Percentiles rank a stretch among this genome's conserved stretches.
Evolutionary conservation across 2,113 vertebrate species (phyloP).

Genomic region (Oreochromis tanganicae): DNA sequence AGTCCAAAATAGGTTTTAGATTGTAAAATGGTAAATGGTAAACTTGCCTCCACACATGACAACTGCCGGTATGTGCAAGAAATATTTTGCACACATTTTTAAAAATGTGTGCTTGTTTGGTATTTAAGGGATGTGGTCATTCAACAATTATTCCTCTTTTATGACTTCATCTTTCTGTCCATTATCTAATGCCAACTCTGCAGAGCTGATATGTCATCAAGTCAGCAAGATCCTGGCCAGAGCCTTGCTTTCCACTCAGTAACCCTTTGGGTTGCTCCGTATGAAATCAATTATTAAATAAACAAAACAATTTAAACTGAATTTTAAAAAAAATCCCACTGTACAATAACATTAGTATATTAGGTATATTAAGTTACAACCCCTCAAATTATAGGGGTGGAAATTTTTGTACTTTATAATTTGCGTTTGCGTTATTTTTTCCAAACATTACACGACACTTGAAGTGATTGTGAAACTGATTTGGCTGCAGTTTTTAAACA

Average conservation of each 20-base stretch:
- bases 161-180: neutral
- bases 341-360: neutral
- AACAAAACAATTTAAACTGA: neutral
- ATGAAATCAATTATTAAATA: neutral
- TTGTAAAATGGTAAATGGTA: neutral
- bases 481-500: neutral
- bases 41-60: neutral
- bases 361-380: neutral
- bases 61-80: neutral
- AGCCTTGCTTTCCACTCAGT: neutral
- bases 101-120: neutral
- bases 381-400: neutral
- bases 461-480: neutral
- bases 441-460: neutral
- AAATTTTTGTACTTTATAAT: neutral
- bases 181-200: neutral
- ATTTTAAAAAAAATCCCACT: neutral
- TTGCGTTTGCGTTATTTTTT: neutral
- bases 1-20: neutral
- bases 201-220: conserved; percentile 2
- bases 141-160: neutral
- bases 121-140: neutral
- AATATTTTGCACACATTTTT: neutral
- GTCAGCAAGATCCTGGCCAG: conserved; percentile 3
- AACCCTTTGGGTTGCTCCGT: neutral